A percentile compares a stretch with the other conserved stretches of the same genome.
Evolutionary conservation across 2,113 vertebrate species (phyloP).

Genomic region (Nyctereutes procyonoides): DNA sequence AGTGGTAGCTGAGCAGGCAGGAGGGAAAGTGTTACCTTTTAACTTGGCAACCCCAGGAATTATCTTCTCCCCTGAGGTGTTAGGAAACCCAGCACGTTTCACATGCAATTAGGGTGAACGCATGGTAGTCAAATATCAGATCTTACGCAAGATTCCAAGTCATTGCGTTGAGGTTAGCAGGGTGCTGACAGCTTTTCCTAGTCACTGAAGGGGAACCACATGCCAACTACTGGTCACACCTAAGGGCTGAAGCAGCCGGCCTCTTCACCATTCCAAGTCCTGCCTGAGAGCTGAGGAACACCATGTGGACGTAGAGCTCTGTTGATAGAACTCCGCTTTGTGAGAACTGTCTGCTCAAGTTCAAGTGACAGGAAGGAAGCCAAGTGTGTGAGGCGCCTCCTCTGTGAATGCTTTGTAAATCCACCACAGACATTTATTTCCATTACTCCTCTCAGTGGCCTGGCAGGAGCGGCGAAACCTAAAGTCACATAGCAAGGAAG

Average conservation of each 20-base stretch:
- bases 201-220: neutral
- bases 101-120: neutral
- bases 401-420: rapidly evolving
- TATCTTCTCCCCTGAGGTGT: neutral
- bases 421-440: neutral
- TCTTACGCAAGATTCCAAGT: neutral
- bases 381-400: neutral
- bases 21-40: slow-evolving; percentile 8
- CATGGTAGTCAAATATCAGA: neutral
- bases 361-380: neutral
- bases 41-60: neutral
- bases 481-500: neutral
- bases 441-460: neutral
- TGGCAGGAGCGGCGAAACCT: neutral
- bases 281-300: neutral
- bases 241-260: rapidly evolving
- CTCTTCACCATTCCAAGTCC: neutral
- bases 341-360: neutral
- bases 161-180: neutral
- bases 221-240: neutral
- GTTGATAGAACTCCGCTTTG: neutral
- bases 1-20: neutral
- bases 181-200: neutral
- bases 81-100: neutral
- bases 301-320: rapidly evolving